phyloP scores from a whole-genome alignment of 2,113 vertebrate species.

The Sylvia atricapilla region DNA sequence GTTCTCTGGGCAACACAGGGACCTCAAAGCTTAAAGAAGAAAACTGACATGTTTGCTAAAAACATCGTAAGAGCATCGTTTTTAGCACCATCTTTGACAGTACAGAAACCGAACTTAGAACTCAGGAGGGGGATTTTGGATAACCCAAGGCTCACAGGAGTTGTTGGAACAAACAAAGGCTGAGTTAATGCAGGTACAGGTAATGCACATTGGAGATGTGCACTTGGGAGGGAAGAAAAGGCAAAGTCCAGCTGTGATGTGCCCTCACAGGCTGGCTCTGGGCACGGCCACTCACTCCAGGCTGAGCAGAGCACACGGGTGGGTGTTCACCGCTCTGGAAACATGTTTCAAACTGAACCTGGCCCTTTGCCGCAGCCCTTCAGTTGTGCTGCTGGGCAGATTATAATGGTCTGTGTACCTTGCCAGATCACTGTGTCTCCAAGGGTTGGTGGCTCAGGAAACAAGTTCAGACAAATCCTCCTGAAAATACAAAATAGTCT shows the following conservation, averaged over 20 bases:
- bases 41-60: rapidly evolving
- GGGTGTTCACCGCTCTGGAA: neutral
- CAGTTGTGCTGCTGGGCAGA: constrained; percentile 60
- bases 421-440: constrained; percentile 43
- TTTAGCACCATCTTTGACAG: neutral
- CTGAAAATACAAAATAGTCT: neutral
- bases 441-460: neutral
- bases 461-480: constrained; percentile 63
- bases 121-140: neutral
- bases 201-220: rapidly evolving
- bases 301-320: neutral
- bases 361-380: constrained; percentile 27
- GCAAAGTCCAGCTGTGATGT: neutral
- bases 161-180: neutral
- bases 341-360: constrained; percentile 52
- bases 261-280: neutral
- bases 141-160: neutral
- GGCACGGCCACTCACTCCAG: neutral
- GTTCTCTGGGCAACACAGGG: neutral
- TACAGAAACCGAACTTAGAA: neutral
- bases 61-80: rapidly evolving
- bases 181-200: neutral
- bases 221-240: neutral
- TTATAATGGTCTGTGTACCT: constrained; percentile 39
- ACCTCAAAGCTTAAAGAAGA: neutral